Percentiles rank a stretch among this genome's conserved stretches.
These are phyloP conservation scores for Capitulum mitella DNA, from an alignment of 2,888 invertebrate species.

Conservation along the genomic window DNA sequence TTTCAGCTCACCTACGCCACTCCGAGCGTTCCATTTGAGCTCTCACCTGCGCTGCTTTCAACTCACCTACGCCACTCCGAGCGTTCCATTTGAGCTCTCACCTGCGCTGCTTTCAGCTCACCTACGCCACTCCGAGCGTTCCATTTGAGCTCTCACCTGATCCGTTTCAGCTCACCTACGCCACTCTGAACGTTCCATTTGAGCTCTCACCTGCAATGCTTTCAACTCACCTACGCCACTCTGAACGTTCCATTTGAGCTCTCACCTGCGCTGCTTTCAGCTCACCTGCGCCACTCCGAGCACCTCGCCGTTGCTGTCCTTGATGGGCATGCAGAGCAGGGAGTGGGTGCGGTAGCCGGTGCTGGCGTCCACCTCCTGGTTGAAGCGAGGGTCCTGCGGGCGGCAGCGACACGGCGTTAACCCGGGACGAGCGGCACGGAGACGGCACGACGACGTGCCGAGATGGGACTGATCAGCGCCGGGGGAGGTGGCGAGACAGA, in stretches of 20 bases:
- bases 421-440: too few species aligned
- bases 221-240: constrained; percentile 69
- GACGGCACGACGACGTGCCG: too few species aligned
- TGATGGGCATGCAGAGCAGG: constrained; percentile 90
- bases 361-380: constrained; percentile 84
- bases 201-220: neutral
- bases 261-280: neutral
- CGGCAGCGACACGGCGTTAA: too few species aligned
- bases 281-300: constrained; percentile 91
- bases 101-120: constrained; percentile 38
- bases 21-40: too few species aligned
- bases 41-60: neutral
- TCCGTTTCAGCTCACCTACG: constrained; percentile 38
- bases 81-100: too few species aligned
- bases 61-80: neutral
- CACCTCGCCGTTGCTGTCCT: constrained; percentile 87
- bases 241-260: too few species aligned
- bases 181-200: too few species aligned
- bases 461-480: too few species aligned
- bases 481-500: too few species aligned
- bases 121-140: neutral
- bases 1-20: neutral
- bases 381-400: constrained; percentile 74
- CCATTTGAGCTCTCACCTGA: neutral
- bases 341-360: constrained; percentile 90